Base-by-base conservation (phyloP, 1,140 invertebrate species). In the Sarcophaga bullata region DNA sequence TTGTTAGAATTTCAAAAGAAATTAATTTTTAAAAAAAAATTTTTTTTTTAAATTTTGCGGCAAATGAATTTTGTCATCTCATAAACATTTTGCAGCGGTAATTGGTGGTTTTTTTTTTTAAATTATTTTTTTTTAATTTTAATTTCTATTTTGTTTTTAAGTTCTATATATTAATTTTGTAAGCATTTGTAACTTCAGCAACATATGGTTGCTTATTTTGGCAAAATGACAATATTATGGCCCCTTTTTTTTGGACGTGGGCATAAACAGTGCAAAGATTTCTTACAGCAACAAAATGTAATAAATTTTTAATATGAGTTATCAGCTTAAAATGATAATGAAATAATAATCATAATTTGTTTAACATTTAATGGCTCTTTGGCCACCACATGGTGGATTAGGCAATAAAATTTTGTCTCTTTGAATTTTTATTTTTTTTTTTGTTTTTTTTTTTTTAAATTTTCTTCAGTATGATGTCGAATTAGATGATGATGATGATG, bases 1-100 rank as follows among this genome's bases (percentile, higher is more conserved):
- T 58, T 58, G 54, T 58, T n/a, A 58, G 13, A 58, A n/a, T 58
- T 15, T 58, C 54, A 58, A 58, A 58, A 58, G 54, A 58, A 58
- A 58, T 58, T 58, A 13, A n/a, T n/a, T 58, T 58, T 4, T 2
- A n/a, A 3, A 58, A n/a, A n/a, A n/a, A n/a, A n/a, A n/a, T n/a
- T n/a, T n/a, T n/a, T n/a, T n/a, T n/a, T 58, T 58, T 58, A 13
- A 58, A 15, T 15, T 58, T 58, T 13, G 54, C 15, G 54, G 62
- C 19, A 19, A 25, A 68, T 68, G 9, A 68, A 25, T 68, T 17
- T 68, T 68, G 62, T 68, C 62, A 68, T 19, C 62, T 19, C 62
- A 25, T 68, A 68, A 68, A 68, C n/a, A 68, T 68, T 37, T 37
- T 68, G 62, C 62, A 68, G 9, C 17, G 17, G 8, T 68, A 68